phyloP scores from a whole-genome alignment of 2,113 vertebrate genomes.

The Catagonus wagneri region DNA sequence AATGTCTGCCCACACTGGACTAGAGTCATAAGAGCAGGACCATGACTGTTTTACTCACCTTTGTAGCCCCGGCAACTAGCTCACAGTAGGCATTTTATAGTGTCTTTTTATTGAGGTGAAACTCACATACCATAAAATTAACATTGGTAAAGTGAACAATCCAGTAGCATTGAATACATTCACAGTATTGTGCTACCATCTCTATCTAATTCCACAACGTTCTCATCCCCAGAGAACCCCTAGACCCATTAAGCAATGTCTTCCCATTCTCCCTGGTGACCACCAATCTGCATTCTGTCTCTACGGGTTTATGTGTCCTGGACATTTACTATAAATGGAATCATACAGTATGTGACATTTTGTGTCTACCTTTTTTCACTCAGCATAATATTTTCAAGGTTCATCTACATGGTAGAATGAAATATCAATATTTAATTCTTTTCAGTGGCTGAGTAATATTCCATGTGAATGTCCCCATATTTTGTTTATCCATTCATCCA shows the following conservation, averaged over 20 bases:
- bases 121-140: neutral
- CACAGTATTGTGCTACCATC: accelerated
- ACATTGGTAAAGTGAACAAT: neutral
- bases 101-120: neutral
- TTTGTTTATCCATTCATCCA: neutral
- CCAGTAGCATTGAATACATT: neutral
- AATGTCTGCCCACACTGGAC: neutral
- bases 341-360: no score
- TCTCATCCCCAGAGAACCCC: neutral
- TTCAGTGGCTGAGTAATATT: neutral
- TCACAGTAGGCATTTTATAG: neutral
- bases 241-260: neutral
- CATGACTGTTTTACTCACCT: neutral
- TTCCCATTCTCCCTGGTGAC: neutral
- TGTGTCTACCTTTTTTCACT: neutral
- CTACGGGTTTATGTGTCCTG: neutral
- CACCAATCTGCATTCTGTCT: neutral
- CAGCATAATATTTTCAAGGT: neutral
- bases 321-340: neutral
- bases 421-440: neutral
- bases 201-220: neutral
- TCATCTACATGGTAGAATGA: neutral
- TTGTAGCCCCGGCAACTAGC: neutral
- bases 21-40: accelerated
- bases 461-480: accelerated